Evolutionary conservation across 2,888 invertebrate genomes (phyloP).

Genomic region (Eueremaeus valkanovi): DNA sequence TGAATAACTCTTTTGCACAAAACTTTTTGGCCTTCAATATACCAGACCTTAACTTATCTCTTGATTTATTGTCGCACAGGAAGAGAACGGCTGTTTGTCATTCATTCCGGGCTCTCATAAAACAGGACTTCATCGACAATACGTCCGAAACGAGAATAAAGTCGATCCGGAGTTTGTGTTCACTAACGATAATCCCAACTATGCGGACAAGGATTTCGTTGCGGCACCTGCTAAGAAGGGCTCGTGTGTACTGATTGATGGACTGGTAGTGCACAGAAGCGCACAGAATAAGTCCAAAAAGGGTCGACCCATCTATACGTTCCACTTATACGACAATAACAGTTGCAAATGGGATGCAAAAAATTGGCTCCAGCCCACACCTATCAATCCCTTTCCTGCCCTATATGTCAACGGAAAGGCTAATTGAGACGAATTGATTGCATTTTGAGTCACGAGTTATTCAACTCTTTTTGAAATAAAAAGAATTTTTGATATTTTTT

Average conservation of each 20-base stretch:
- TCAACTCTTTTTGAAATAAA: too few relatives aligned
- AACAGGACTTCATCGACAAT: constrained; percentile 55
- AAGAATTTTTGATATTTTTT: too few relatives aligned
- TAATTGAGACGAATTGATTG: too few relatives aligned
- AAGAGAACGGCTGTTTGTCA: constrained; percentile 90
- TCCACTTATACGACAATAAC: constrained; percentile 78
- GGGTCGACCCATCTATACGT: constrained; percentile 88
- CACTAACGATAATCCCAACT: constrained; percentile 62
- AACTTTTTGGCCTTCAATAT: too few relatives aligned
- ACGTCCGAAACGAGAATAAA: not conserved
- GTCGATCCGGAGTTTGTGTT: not conserved
- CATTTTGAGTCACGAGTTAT: too few relatives aligned
- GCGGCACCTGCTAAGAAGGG: constrained; percentile 80
- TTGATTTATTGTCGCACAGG: not conserved
- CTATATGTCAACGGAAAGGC: constrained; percentile 38
- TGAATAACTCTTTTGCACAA: too few relatives aligned
- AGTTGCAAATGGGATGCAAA: constrained; percentile 62
- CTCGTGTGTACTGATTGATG: constrained; percentile 81
- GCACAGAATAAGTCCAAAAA: constrained; percentile 73
- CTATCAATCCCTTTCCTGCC: constrained; percentile 39
- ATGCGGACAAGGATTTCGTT: constrained; percentile 61
- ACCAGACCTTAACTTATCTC: too few relatives aligned
- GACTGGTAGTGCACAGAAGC: constrained; percentile 88
- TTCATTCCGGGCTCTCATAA: constrained; percentile 88
- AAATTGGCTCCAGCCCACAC: constrained; percentile 62